Evolutionary conservation across 2,888 invertebrate species (phyloP), one percentile per base, ranked within the genome.

Genomic region (Petrophora chlorosata): DNA sequence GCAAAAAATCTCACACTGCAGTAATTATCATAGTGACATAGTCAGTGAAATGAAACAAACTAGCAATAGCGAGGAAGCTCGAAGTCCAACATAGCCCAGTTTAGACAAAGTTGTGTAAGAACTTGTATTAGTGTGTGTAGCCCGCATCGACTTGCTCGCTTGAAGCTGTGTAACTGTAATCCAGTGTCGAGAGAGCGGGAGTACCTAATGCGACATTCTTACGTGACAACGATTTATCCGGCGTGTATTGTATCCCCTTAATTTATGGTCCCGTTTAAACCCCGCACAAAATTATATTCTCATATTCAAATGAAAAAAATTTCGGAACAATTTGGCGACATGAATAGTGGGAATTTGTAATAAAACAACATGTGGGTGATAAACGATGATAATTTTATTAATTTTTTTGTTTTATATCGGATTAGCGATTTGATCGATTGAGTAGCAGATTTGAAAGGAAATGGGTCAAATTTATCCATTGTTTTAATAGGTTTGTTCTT

Each of bases 221-320:
- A 86, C 84, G 88, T 88, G 87, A 87, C 87, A 86, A 80, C 88
- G 85, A 88, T 89, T 87, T 88, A 89, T 89, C 85, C 85, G 63
- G 65, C 79, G 72, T 87, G 85, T 87, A 88, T 88, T 88, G 88
- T 88, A 74, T 76, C 57, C 67, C 70, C 63, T 79, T 84, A 85
- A 87, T 87, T 87, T 88, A 87, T 85, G 57, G 74, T 76, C 61
- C 63, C 72, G 76, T 70, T 86, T 80, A 78, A 85, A 85, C 82
- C 76, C 73, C 67, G 70, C 63, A 70, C 69, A 63, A 71, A 79
- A 82, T 82, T 80, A 80, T 79, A 76, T 72, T 70, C 73, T 73
- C 73, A 73, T 76, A 75, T 72, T 74, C 69, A 69, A 71, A 71
- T 70, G 59, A 75, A 82, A 80, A 80, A 76, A 60, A 43, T 35